Evolutionary conservation across 2,888 invertebrate species (phyloP), one percentile per base, ranked within the genome.

Genomic region (Chaetogeoica ovagalla): DNA sequence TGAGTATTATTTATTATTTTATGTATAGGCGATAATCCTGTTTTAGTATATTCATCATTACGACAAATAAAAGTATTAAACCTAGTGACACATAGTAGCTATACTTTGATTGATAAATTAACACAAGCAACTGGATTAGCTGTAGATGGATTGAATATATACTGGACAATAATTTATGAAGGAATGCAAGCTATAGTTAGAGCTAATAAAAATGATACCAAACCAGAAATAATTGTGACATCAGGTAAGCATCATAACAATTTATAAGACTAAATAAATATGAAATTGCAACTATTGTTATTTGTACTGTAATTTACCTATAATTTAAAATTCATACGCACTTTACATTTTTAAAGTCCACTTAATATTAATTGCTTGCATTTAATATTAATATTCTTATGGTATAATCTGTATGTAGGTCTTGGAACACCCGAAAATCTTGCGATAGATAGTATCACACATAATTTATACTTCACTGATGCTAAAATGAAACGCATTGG

Each of bases 391-490:
- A 48, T 21, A 19, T 55, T 43, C 19, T 52, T 59, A 30, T 68
- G 0, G 0, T 65, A 21, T 48, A 11, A 48, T 13, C 48, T 55
- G 8, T 62, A 2, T 65, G 8, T 55, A 83, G 94, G 94, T 0
- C 85, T 94, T 0, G 90, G 90, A 82, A 88, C 90, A 7, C 92
- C 93, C 0, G 93, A 93, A 82, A 93, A 93, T 83, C 87, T 95
- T 77, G 91, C 92, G 0, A 87, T 94, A 37, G 94, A 94, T 86
- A 93, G 91, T 91, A 85, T 93, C 11, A 94, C 93, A 0, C 90
- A 90, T 0, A 94, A 94, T 85, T 89, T 96, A 62, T 95, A 95
- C 86, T 94, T 95, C 85, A 92, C 92, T 3, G 95, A 95, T 85
- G 89, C 90, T 0, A 89, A 89, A 59, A 88, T 90, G 83, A 90